phyloP scores from a whole-genome alignment of 1,140 invertebrate genomes.

The Sinonovacula constricta region DNA sequence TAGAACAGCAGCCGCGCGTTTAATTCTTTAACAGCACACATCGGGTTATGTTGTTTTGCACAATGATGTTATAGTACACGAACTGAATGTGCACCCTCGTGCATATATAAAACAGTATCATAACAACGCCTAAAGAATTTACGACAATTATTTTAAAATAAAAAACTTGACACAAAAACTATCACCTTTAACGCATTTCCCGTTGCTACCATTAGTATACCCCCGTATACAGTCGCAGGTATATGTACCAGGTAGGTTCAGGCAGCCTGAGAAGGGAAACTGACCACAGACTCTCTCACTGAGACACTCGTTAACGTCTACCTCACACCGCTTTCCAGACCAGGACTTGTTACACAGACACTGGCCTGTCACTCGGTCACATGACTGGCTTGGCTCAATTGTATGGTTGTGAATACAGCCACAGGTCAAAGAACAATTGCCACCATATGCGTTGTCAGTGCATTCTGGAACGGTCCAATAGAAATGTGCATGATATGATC shows the following conservation, averaged over 20 bases:
- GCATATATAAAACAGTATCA: too few species aligned
- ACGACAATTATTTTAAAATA: too few species aligned
- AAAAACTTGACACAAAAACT: too few species aligned
- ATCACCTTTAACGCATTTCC: slow-evolving; percentile 12
- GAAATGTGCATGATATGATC: too few species aligned
- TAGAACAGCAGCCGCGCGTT: too few species aligned
- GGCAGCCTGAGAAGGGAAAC: background rate
- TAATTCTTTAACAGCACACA: too few species aligned
- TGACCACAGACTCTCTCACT: slow-evolving; percentile 1
- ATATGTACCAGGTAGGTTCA: slow-evolving; percentile 30
- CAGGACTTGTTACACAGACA: slow-evolving; percentile 24
- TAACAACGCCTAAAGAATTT: too few species aligned
- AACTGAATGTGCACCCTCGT: too few species aligned
- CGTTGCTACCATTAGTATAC: background rate
- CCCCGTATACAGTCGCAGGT: slow-evolving; percentile 19
- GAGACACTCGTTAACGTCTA: slow-evolving; percentile 34
- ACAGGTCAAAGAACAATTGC: slow-evolving; percentile 15
- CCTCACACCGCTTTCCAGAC: slow-evolving; percentile 26
- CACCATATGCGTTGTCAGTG: slow-evolving; percentile 31
- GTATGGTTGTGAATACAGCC: slow-evolving; percentile 23
- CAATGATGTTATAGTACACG: too few species aligned
- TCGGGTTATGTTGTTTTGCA: too few species aligned
- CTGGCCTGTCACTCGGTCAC: slow-evolving; percentile 30
- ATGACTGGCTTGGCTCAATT: slow-evolving; percentile 16
- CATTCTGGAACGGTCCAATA: slow-evolving; percentile 18